Evolutionary conservation across 2,888 invertebrate species (phyloP).

Genomic region (Chrysopilus asiliformis): DNA sequence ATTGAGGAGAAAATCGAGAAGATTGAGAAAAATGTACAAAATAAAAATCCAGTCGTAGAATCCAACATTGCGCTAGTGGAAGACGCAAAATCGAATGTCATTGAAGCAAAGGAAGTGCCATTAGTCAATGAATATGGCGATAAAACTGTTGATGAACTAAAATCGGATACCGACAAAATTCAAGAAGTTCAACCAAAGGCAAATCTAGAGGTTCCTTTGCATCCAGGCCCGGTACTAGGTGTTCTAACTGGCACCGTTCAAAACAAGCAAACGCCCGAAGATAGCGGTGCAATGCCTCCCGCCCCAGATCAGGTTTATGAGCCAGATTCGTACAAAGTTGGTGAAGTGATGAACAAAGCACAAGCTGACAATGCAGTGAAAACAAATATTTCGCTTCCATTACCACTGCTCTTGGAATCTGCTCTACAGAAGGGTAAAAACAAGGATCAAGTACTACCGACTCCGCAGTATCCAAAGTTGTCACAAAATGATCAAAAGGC

Average conservation of each 20-base stretch:
- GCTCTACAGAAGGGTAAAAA: constrained; percentile 16
- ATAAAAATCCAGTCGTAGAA: neutral
- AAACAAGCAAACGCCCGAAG: neutral
- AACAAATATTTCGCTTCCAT: constrained; percentile 25
- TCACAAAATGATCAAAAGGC: neutral
- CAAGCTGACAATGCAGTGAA: constrained; percentile 14
- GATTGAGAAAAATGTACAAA: neutral
- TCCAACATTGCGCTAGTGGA: neutral
- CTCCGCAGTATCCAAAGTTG: no score
- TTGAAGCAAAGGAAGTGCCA: neutral
- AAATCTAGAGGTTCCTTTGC: constrained; percentile 30
- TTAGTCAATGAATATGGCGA: constrained; percentile 12
- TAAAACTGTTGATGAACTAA: constrained; percentile 20
- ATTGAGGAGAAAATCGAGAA: constrained; percentile 25
- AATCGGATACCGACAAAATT: constrained; percentile 34
- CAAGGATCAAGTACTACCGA: neutral
- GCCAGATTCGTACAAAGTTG: constrained; percentile 29
- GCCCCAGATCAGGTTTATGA: no score
- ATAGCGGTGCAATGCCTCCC: constrained; percentile 5
- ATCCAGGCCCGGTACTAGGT: constrained; percentile 1
- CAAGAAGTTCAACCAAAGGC: constrained; percentile 40
- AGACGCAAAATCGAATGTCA: neutral
- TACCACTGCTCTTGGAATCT: constrained; percentile 26
- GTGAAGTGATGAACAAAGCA: constrained; percentile 19
- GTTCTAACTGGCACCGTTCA: constrained; percentile 3